Evolutionary conservation across 2,113 vertebrate genomes (phyloP).

Genomic region (Python bivittatus): DNA sequence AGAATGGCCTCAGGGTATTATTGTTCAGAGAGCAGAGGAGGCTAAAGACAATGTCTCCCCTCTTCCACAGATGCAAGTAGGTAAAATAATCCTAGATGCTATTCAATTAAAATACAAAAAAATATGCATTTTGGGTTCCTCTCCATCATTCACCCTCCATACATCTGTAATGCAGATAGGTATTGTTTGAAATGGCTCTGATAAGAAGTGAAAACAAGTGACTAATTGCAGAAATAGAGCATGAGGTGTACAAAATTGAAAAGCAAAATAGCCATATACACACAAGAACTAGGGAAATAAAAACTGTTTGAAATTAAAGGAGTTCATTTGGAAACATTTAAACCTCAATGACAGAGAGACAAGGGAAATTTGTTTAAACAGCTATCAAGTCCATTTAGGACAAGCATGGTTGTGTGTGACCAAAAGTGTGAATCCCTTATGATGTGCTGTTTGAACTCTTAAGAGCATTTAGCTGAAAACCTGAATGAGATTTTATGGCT

Average conservation of each 20-base stretch:
- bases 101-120: background rate
- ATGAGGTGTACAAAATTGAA: background rate
- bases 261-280: background rate
- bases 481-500: background rate
- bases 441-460: background rate
- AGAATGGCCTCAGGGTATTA: background rate
- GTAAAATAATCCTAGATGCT: background rate
- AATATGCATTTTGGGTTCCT: background rate
- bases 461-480: background rate
- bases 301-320: background rate
- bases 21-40: background rate
- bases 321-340: background rate
- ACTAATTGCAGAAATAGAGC: background rate
- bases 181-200: background rate
- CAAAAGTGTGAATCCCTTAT: background rate
- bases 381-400: background rate
- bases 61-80: background rate
- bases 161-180: background rate
- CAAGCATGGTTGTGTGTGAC: background rate
- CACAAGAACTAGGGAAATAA: background rate
- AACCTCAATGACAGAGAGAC: background rate
- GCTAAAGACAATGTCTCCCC: background rate
- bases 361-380: background rate
- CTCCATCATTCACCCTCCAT: background rate
- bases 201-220: background rate